Percentiles rank a stretch among this genome's conserved stretches.
Evolutionary conservation across 2,113 vertebrate genomes (phyloP).

Genomic region (Lepidothrix coronata): DNA sequence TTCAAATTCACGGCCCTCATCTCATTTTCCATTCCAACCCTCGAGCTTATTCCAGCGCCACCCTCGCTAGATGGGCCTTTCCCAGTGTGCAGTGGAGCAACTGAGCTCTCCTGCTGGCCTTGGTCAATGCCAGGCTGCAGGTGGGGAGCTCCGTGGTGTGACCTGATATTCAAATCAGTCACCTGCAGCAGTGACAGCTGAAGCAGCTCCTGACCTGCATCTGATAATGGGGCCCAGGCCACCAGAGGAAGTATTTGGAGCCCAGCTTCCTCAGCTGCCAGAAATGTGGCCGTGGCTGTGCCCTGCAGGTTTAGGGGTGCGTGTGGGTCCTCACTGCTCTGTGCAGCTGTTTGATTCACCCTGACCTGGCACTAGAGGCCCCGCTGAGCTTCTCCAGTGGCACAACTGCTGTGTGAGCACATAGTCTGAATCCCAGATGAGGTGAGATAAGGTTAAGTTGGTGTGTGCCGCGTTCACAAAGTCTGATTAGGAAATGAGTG

Average conservation of each 20-base stretch:
- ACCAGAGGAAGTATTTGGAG: not conserved
- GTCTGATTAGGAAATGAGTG: not conserved
- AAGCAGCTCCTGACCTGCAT: not conserved
- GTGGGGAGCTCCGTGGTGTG: not conserved
- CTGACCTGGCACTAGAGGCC: not conserved
- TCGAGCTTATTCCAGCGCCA: not conserved
- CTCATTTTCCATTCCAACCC: not conserved
- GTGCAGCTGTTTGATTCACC: not conserved
- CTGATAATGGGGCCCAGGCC: not conserved
- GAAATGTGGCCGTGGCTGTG: not conserved
- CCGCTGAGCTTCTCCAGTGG: fast-evolving
- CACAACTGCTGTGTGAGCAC: not conserved
- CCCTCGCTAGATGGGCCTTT: not conserved
- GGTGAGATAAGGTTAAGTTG: not conserved
- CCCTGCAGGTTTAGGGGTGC: fast-evolving
- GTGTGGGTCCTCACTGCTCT: not conserved
- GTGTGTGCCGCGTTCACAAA: not conserved
- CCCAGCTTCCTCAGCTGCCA: not conserved
- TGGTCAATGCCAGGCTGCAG: not conserved
- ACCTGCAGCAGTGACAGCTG: not conserved
- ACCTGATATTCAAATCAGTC: not conserved
- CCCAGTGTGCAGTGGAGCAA: not conserved
- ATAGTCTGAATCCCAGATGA: not conserved
- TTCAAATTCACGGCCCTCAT: not conserved
- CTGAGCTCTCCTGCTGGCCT: not conserved